These are phyloP conservation scores for Meandrusa payeni DNA, from an alignment of 2,888 invertebrate genomes.

Conservation along the genomic window DNA sequence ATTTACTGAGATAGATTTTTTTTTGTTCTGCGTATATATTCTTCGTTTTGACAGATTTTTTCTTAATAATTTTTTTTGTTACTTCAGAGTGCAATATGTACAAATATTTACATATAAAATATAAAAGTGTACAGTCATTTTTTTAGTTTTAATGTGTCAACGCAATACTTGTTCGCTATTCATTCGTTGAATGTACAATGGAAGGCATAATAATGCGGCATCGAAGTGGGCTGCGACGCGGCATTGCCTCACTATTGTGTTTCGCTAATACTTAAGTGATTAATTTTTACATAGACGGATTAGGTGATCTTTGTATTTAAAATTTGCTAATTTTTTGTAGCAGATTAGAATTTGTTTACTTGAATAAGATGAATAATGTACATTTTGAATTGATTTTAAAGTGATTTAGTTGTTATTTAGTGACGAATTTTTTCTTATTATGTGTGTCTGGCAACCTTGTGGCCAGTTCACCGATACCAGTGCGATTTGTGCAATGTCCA, in stretches of 20 bases:
- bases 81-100: slow-evolving; percentile 87
- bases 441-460: slow-evolving; percentile 69
- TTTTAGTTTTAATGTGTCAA: slow-evolving; percentile 77
- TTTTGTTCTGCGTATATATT: slow-evolving; percentile 61
- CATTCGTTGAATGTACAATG: slow-evolving; percentile 73
- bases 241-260: slow-evolving; percentile 63
- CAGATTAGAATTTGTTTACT: slow-evolving; percentile 78
- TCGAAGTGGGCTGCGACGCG: slow-evolving; percentile 59
- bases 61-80: slow-evolving; percentile 75
- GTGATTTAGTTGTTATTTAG: slow-evolving; percentile 81
- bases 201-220: slow-evolving; percentile 72
- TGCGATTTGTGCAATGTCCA: slow-evolving; percentile 72
- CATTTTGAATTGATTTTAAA: slow-evolving; percentile 80
- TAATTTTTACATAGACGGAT: slow-evolving; percentile 75
- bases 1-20: slow-evolving; percentile 62
- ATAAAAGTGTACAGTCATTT: slow-evolving; percentile 76
- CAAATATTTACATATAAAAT: slow-evolving; percentile 84
- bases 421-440: slow-evolving; percentile 73
- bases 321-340: slow-evolving; percentile 80
- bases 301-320: slow-evolving; percentile 78
- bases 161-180: slow-evolving; percentile 71
- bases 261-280: slow-evolving; percentile 77
- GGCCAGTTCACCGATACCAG: slow-evolving; percentile 70
- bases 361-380: slow-evolving; percentile 75
- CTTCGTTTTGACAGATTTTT: slow-evolving; percentile 71